Conservation (phyloP, 2,888 invertebrate species). For the Beris morrisii region DNA sequence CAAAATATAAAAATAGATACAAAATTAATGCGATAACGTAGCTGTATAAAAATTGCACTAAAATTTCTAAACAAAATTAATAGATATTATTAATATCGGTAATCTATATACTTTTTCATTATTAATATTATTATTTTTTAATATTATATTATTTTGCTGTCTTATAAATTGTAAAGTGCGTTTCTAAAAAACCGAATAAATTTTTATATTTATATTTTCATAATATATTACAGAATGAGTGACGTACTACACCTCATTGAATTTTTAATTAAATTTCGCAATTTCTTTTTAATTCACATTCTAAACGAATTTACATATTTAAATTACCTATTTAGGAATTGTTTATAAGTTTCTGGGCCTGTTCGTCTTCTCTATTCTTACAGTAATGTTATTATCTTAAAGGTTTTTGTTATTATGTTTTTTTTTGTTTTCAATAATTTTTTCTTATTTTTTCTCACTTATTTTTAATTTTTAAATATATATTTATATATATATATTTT, state of each 20-base stretch:
- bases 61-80: no score
- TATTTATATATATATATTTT: background rate
- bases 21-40: no score
- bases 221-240: constrained; percentile 19
- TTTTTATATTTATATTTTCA: constrained; percentile 24
- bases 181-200: constrained; percentile 36
- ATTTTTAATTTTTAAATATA: background rate
- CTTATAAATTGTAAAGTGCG: constrained; percentile 36
- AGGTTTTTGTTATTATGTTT: constrained; percentile 6
- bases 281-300: constrained; percentile 27
- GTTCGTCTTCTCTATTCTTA: background rate
- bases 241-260: constrained; percentile 13
- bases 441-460: constrained; percentile 10
- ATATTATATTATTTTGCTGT: constrained; percentile 1
- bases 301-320: constrained; percentile 36
- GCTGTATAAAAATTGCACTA: no score
- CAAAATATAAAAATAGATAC: no score
- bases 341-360: constrained; percentile 1
- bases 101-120: no score
- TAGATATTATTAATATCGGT: no score
- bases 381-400: background rate
- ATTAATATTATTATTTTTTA: constrained; percentile 1
- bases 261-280: constrained; percentile 3
- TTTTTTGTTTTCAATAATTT: constrained; percentile 12
- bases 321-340: constrained; percentile 13